Evolutionary conservation across 92 coral and sea anemone genomes (phyloP).

Genomic region (Zoanthus gigantus): DNA sequence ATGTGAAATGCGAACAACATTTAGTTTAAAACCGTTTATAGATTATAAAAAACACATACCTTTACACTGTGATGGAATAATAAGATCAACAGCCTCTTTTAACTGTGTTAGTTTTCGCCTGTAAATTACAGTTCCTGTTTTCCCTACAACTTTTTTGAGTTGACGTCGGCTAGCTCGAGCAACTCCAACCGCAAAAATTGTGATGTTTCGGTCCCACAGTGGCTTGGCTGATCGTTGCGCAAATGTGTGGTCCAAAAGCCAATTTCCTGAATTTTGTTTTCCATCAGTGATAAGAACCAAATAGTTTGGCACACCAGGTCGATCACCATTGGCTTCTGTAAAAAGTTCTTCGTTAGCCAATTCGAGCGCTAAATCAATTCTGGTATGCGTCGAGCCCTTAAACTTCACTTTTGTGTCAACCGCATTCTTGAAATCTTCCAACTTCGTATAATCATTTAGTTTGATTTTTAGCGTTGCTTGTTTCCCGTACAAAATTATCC

Average conservation of each 20-base stretch:
- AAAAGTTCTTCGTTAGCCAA: constrained; percentile 16
- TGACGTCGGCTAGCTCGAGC: not conserved
- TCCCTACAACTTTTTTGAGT: constrained; percentile 18
- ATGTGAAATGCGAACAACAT: not conserved
- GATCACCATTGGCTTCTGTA: constrained; percentile 29
- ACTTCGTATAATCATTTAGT: not conserved
- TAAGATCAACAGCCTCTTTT: constrained; percentile 12
- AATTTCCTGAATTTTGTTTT: constrained; percentile 38
- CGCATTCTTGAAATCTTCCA: constrained; percentile 18
- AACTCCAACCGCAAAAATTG: constrained; percentile 44
- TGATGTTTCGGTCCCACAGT: constrained; percentile 32
- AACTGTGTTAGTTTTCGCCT: not conserved
- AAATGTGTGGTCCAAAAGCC: not conserved
- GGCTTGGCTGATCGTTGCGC: constrained; percentile 5
- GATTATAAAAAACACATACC: not conserved
- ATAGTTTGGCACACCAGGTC: constrained; percentile 26
- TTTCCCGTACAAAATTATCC: constrained; percentile 17
- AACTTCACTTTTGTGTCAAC: constrained; percentile 20
- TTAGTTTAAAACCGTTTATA: not conserved
- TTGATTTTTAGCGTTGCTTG: constrained; percentile 16
- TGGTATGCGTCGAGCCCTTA: constrained; percentile 6
- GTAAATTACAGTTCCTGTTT: constrained; percentile 14
- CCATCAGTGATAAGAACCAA: constrained; percentile 41
- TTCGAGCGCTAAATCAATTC: constrained; percentile 15
- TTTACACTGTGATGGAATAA: constrained; percentile 33